phyloP scores from a whole-genome alignment of 2,113 vertebrate genomes.

The Corvus moneduloides region DNA sequence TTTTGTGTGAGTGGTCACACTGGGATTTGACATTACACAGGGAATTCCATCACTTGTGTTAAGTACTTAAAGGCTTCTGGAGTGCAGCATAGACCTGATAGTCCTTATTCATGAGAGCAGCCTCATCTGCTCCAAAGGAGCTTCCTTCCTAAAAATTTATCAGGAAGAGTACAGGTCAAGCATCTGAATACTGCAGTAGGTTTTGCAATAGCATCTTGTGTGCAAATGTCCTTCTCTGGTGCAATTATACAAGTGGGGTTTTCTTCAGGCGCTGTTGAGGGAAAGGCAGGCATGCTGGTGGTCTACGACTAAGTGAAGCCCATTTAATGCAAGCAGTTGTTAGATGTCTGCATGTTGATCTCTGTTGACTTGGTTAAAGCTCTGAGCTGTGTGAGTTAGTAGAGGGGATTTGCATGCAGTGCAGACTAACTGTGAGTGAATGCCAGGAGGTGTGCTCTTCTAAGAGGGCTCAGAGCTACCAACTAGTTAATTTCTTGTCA shows the following conservation, averaged over 20 bases:
- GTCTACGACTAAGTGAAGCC: neutral
- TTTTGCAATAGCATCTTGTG: neutral
- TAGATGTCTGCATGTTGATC: neutral
- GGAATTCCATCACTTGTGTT: neutral
- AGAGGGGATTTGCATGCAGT: neutral
- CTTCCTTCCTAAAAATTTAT: neutral
- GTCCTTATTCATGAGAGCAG: neutral
- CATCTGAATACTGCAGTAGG: neutral
- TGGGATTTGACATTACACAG: neutral
- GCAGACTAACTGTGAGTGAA: neutral
- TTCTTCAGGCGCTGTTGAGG: neutral
- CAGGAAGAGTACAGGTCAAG: neutral
- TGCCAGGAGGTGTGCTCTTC: neutral
- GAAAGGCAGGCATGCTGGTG: neutral
- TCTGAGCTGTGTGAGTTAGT: neutral
- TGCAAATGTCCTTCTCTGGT: neutral
- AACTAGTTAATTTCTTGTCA: neutral
- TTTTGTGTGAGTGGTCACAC: neutral
- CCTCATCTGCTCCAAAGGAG: neutral
- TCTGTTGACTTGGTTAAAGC: neutral
- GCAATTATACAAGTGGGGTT: neutral
- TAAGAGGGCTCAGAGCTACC: neutral
- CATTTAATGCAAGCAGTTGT: neutral
- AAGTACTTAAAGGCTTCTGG: neutral
- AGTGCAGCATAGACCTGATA: neutral